Evolutionary conservation across 2,113 vertebrate genomes (phyloP), one percentile per base, ranked within the genome.

Genomic region (Sinocyclocheilus grahami): DNA sequence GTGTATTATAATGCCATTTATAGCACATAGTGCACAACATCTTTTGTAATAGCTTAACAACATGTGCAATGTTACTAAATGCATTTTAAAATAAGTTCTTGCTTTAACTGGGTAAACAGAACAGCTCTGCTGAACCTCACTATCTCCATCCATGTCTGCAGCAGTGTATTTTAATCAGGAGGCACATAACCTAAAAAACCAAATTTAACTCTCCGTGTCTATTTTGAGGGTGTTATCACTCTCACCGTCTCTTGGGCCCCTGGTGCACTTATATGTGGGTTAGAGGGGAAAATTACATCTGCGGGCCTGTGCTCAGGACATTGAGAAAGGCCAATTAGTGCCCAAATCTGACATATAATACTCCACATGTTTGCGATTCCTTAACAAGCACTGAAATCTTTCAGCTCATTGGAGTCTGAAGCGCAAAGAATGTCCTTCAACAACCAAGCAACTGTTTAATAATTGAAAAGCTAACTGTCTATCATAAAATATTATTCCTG

Each of bases 171-270:
- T 83, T 77, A 83, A 60, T 33, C 78, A 63, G 81, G 77, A 69
- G 58, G 27, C 7, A 60, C n/a, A 62, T 82, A 87, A 86, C 88
- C 88, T 89, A 72, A 79, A 79, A 89, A 89, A 89, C 82, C 81
- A 72, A 53, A 87, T 82, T 82, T 87, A 87, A 77, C 60, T 89
- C 4, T 24, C 2, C 5, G 4, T 39, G 60, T 82, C 85, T 86
- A 84, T 86, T 86, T 67, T 11, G 65, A 85, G 88, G 69, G 55
- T 71, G 72, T 69, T 12, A 24, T 87, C 24, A 42, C 80, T 88
- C 80, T 86, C 63, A 22, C 63, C n/a, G 18, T 84, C 83, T 67
- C 24, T 8, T 80, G 39, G 75, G 85, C 78, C 42, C 0, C 62
- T 86, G 82, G 82, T 65, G 48, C 58, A 24, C 83, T 78, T 69